Evolutionary conservation across 2,888 invertebrate genomes (phyloP), one percentile per base, ranked within the genome.

Genomic region (Nasonovia ribisnigri): DNA sequence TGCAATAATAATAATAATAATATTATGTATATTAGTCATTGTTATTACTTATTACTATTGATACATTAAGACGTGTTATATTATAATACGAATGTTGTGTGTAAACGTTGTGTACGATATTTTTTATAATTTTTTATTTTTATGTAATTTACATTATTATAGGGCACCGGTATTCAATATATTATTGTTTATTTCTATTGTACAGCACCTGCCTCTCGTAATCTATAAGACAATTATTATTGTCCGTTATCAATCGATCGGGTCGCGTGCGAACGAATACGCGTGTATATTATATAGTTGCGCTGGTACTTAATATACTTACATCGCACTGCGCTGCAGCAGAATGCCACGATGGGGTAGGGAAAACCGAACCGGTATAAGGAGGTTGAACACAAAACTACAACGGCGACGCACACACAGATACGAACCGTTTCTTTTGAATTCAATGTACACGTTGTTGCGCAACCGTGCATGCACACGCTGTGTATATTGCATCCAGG

Each of bases 401-500:
- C 36, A 57, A 54, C 36, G 13, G 8, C 57, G 36, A 54, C 54
- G 3, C 20, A 20, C 20, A 36, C 1, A 20, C 36, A 36, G 8
- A 13, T 36, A 42, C 42, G n/a, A 54, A 77, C 16, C 16, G 42
- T 60, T 54, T 87, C 92, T 92, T 60, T 57, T 57, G 48, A 86
- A 87, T 87, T 29, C 88, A 10, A 36, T 77, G 36, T 77, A 77
- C 36, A 77, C 36, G 3, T 77, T 36, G 87, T 88, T 43, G 42
- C 46, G 92, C n/a, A 88, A 92, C 77, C 26, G 84, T 87, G 57
- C 43, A 42, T 13, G 51, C 51, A 48, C 4, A 48, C 43, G 43
- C 51, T 26, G 11, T 42, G 36, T 54, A 46, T 51, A 84, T 84
- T 54, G 84, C 60, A 88, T 88, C 92, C 92, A 67, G 92, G 88